Base-by-base conservation (phyloP, 2,888 invertebrate species). In the Microplitis deprimator region DNA sequence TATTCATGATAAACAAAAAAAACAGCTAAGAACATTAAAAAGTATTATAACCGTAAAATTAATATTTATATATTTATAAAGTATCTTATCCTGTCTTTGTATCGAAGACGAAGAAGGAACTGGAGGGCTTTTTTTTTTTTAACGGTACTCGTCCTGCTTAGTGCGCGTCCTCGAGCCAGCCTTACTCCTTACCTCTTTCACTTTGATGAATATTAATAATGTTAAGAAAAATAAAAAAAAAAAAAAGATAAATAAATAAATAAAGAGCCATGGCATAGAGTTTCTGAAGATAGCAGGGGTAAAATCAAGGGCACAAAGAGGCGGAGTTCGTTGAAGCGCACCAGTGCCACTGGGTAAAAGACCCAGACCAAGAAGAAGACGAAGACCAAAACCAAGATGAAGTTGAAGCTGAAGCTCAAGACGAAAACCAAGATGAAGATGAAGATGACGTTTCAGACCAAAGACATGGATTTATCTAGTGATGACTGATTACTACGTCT, bases 131-230 rank as follows among this genome's bases (percentile, higher is more conserved):
- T 64, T 64, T 67, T 20, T 38, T 10, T 67, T 67, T 67, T 67
- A 67, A 67, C 38, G 67, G 67, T 20, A 20, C 39, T 67, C 67
- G 38, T 67, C 39, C 38, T 29, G 67, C 38, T 38, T 67, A 38
- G 67, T 39, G 84, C 82, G 82, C 83, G 82, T 85, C 81, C 83
- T 84, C 80, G 79, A 75, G 76, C 74, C 81, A 84, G 85, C 84
- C 86, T 84, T 83, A 84, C 83, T 83, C 74, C 13, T 8, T 50
- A 50, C 50, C 50, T 74, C 74, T 82, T 75, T 81, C 82, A 79
- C 80, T 82, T 84, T 84, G 84, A 86, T 83, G 81, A 83, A 83
- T 83, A 83, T 82, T 81, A 82, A 83, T 68, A 74, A 68, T 40
- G 73, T 40, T 59, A 29, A 29, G 29, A 29, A 29, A 29, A 3